Conservation (phyloP, 2,113 vertebrate genomes). For the Catagonus wagneri region DNA sequence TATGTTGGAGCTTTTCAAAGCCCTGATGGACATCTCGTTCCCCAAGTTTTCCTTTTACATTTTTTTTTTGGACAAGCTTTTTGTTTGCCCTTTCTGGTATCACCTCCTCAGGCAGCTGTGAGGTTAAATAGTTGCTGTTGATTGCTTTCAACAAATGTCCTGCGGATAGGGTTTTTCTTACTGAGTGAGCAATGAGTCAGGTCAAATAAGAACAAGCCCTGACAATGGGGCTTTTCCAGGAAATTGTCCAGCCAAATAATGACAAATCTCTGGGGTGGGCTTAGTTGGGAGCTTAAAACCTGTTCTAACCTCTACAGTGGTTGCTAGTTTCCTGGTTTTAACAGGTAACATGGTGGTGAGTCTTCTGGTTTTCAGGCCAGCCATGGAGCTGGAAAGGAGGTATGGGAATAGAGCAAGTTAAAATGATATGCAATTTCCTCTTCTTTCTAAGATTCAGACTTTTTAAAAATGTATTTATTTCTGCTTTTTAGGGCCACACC, state of each 20-base stretch:
- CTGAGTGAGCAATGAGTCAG: background rate
- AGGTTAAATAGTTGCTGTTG: background rate
- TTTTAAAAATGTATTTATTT: background rate
- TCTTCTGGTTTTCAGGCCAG: background rate
- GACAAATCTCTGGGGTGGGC: background rate
- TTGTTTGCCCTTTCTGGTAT: background rate
- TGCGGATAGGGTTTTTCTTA: background rate
- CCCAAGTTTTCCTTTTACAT: background rate
- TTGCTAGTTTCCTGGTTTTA: background rate
- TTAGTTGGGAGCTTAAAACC: background rate
- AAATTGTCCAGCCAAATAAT: background rate
- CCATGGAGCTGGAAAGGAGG: background rate
- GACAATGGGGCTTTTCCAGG: background rate
- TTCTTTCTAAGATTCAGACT: background rate
- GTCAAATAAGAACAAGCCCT: background rate
- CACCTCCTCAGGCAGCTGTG: background rate
- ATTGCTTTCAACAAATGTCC: background rate
- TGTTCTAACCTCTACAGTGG: background rate
- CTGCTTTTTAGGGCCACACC: too few relatives aligned
- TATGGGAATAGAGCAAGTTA: background rate
- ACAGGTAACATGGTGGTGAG: background rate
- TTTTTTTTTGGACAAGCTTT: background rate
- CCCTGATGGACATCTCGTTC: background rate
- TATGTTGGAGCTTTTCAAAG: background rate
- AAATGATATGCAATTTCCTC: background rate